Evolutionary conservation across 1,140 invertebrate genomes (phyloP).

Genomic region (Halictus rubicundus): DNA sequence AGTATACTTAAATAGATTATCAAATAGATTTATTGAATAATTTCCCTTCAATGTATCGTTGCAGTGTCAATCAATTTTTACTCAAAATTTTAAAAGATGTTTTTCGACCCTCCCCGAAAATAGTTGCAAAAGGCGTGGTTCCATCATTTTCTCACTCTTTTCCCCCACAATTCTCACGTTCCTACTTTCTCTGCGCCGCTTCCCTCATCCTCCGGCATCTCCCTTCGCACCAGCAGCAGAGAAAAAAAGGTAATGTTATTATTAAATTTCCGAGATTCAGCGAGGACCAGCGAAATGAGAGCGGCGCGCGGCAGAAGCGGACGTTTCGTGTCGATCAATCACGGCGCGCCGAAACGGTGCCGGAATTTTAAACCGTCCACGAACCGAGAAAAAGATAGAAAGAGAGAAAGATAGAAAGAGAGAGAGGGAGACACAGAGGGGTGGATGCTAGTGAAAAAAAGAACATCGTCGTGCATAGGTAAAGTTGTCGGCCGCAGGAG

Average conservation of each 20-base stretch:
- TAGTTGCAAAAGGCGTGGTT: too few relatives aligned
- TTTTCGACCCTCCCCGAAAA: too few relatives aligned
- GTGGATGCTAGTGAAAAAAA: not conserved
- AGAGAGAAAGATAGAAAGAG: not conserved
- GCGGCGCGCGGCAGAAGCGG: not conserved
- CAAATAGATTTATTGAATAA: too few relatives aligned
- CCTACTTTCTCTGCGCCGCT: too few relatives aligned
- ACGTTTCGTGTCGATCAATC: constrained; percentile 12
- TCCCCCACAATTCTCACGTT: too few relatives aligned
- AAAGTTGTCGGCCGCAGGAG: not conserved
- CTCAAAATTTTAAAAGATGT: too few relatives aligned
- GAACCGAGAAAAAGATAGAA: not conserved
- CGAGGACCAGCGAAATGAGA: constrained; percentile 24
- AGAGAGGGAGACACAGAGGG: not conserved
- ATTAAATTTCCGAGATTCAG: constrained; percentile 35
- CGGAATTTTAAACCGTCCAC: not conserved
- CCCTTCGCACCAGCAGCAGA: too few relatives aligned
- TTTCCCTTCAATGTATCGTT: too few relatives aligned
- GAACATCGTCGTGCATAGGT: not conserved
- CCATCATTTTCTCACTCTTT: too few relatives aligned
- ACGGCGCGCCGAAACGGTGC: not conserved
- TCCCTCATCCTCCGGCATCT: too few relatives aligned
- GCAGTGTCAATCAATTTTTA: too few relatives aligned
- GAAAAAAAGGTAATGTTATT: not conserved
- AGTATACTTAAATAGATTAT: too few relatives aligned